Evolutionary conservation across 2,888 invertebrate species (phyloP).

Genomic region (Latrodectus elegans): DNA sequence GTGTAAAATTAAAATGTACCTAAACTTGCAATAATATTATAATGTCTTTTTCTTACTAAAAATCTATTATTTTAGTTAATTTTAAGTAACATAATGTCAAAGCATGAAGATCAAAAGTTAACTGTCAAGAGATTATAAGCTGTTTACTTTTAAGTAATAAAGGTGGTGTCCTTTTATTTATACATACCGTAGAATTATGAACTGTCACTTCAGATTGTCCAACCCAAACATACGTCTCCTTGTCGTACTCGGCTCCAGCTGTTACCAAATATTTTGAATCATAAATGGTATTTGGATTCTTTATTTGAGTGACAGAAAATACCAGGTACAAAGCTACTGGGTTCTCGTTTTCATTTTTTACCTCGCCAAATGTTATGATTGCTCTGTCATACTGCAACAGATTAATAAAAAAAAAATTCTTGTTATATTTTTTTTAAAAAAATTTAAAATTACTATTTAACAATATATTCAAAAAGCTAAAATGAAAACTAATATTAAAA

Average conservation of each 20-base stretch:
- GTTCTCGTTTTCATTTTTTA: conserved; percentile 66
- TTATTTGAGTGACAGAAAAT: conserved; percentile 70
- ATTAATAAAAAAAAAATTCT: neutral
- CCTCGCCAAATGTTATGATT: conserved; percentile 70
- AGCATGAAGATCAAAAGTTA: too few species aligned
- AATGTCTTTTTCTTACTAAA: too few species aligned
- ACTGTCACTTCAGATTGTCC: conserved; percentile 71
- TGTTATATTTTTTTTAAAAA: too few species aligned
- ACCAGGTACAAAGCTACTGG: conserved; percentile 62
- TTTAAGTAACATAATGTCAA: too few species aligned
- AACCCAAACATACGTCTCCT: conserved; percentile 70
- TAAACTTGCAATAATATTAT: too few species aligned
- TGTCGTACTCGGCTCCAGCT: conserved; percentile 71
- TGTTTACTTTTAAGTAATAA: neutral
- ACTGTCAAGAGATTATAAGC: neutral
- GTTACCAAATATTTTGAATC: conserved; percentile 70
- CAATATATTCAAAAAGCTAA: too few species aligned
- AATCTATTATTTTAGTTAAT: too few species aligned
- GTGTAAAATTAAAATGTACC: too few species aligned
- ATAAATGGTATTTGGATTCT: conserved; percentile 59
- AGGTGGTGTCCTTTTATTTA: neutral
- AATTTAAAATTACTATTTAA: too few species aligned
- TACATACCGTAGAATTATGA: conserved; percentile 66
- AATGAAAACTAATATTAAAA: too few species aligned
- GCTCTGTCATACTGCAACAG: conserved; percentile 69